Evolutionary conservation across 2,888 invertebrate species (phyloP).

Genomic region (Nyleta sp.): DNA sequence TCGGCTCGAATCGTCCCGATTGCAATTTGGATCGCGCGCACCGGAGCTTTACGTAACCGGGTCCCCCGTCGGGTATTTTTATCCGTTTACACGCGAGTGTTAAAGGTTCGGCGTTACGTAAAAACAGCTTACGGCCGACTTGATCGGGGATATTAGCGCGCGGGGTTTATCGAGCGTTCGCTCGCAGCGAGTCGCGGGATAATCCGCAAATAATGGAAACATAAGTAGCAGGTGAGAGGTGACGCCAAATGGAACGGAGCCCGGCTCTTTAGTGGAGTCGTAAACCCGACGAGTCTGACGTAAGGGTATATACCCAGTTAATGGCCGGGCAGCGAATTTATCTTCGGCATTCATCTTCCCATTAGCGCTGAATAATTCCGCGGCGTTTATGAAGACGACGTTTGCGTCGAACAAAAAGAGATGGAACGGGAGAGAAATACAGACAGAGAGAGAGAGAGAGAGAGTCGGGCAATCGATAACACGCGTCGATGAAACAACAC

Average conservation of each 20-base stretch:
- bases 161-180: constrained; percentile 20
- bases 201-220: constrained; percentile 52
- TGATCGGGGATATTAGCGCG: constrained; percentile 15
- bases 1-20: constrained; percentile 6
- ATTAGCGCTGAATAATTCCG: constrained; percentile 77
- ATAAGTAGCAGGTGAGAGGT: constrained; percentile 36
- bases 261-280: constrained; percentile 68
- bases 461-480: constrained; percentile 17
- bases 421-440: background rate
- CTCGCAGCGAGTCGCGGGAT: background rate
- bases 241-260: constrained; percentile 30
- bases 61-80: background rate
- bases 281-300: constrained; percentile 72
- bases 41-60: constrained; percentile 21
- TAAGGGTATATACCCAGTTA: constrained; percentile 68
- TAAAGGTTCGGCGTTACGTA: constrained; percentile 25
- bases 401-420: constrained; percentile 12
- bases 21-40: constrained; percentile 21
- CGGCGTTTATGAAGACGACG: constrained; percentile 70
- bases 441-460: no score
- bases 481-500: constrained; percentile 16
- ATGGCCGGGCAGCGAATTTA: constrained; percentile 74
- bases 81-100: background rate
- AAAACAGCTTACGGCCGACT: constrained; percentile 21
- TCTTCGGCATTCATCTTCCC: constrained; percentile 76